Conservation (phyloP, 2,888 invertebrate species). For the Stictocephala bisonia region DNA sequence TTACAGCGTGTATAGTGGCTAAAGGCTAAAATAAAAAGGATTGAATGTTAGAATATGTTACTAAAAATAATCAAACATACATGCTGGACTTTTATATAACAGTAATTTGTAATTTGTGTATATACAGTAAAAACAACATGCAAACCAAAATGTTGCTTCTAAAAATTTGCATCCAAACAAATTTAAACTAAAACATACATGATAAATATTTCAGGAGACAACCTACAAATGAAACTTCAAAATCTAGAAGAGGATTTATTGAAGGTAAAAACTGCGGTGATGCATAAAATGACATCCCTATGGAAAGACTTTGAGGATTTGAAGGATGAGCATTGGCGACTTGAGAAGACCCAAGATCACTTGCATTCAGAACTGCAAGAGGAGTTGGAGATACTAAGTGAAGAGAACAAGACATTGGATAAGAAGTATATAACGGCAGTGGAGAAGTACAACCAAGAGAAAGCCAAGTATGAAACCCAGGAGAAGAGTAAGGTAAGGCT, state of each 20-base stretch:
- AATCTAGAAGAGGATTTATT: neutral
- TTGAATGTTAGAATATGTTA: no score
- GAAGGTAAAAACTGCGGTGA: conserved; percentile 7
- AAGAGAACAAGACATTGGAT: conserved; percentile 9
- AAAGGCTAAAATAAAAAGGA: no score
- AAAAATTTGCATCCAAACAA: no score
- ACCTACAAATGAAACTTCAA: neutral
- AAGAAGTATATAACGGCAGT: neutral
- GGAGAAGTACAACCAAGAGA: conserved; percentile 14
- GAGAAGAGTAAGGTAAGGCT: conserved; percentile 1
- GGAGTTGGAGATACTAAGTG: neutral
- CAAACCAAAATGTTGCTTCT: no score
- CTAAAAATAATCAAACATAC: no score
- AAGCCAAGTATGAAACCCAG: neutral
- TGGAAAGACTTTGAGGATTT: neutral
- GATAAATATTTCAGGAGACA: neutral
- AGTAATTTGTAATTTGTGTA: no score
- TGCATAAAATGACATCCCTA: conserved; percentile 1
- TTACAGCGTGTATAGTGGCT: no score
- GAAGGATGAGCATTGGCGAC: neutral
- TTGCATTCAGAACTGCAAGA: conserved; percentile 3
- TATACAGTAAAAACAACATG: no score
- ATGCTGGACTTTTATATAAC: no score
- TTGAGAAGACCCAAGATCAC: conserved; percentile 14
- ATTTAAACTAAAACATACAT: neutral